A percentile compares a stretch with the other conserved stretches of the same genome.
phyloP scores from a whole-genome alignment of 1,140 invertebrate genomes.

The Cecropterus lyciades region DNA sequence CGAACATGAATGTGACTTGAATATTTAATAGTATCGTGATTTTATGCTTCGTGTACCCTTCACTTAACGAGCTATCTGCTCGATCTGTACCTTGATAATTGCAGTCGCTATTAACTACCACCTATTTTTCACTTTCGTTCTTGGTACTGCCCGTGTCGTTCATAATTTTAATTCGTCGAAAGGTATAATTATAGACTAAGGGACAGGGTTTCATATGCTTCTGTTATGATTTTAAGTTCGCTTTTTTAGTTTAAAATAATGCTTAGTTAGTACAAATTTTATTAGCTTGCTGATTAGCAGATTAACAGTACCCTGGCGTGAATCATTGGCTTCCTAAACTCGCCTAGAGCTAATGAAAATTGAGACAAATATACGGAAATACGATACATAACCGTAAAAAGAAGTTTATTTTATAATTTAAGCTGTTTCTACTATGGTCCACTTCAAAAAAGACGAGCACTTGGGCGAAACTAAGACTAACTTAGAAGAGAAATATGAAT shows the following conservation, averaged over 20 bases:
- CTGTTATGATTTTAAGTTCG: too few species aligned
- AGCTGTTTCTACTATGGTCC: not conserved
- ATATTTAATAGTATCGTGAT: slow-evolving; percentile 19
- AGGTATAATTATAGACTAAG: too few species aligned
- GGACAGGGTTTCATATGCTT: too few species aligned
- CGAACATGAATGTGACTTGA: slow-evolving; percentile 4
- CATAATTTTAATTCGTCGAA: not conserved
- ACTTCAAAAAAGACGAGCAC: not conserved
- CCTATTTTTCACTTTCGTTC: slow-evolving; percentile 43
- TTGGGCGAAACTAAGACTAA: slow-evolving; percentile 3
- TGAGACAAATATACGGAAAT: too few species aligned
- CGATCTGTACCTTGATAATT: slow-evolving; percentile 63
- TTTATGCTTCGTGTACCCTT: slow-evolving; percentile 18
- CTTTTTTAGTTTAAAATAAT: too few species aligned
- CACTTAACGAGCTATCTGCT: slow-evolving; percentile 32
- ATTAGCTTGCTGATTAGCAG: too few species aligned
- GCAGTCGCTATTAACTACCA: slow-evolving; percentile 39
- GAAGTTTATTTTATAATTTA: too few species aligned
- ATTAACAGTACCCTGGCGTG: too few species aligned
- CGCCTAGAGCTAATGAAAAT: too few species aligned
- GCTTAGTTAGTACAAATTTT: too few species aligned
- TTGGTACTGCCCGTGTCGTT: not conserved
- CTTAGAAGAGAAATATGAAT: slow-evolving; percentile 4
- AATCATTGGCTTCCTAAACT: too few species aligned
- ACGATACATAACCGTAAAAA: too few species aligned